Percentiles rank a stretch among this genome's conserved stretches.
phyloP scores from a whole-genome alignment of 1,140 invertebrate genomes.

The Diachasmimorpha longicaudata region DNA sequence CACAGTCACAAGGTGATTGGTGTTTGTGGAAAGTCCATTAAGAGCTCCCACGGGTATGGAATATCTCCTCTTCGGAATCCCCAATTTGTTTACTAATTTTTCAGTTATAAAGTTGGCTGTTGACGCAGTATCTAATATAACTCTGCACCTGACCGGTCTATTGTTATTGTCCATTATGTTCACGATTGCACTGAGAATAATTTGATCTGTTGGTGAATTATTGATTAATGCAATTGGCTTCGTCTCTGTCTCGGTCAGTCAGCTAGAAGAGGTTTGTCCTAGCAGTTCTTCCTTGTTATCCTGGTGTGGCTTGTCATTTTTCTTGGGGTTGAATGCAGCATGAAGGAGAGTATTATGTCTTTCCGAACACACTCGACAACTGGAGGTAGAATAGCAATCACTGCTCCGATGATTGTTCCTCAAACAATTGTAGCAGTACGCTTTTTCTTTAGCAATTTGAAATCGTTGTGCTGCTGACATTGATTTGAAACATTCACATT shows the following conservation, averaged over 20 bases:
- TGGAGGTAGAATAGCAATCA: neutral
- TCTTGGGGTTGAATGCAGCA: neutral
- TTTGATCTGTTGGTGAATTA: neutral
- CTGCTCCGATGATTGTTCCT: neutral
- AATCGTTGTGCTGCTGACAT: neutral
- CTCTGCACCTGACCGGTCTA: neutral
- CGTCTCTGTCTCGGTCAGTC: neutral
- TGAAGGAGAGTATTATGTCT: neutral
- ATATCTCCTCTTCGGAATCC: neutral
- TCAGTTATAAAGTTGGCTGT: slow-evolving; percentile 20
- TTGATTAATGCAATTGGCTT: neutral
- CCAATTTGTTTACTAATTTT: neutral
- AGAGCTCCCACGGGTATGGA: neutral
- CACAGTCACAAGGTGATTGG: neutral
- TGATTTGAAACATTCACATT: neutral
- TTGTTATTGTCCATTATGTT: neutral
- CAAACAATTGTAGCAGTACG: neutral
- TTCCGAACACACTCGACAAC: neutral
- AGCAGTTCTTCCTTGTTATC: too few relatives aligned
- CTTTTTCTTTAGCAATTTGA: neutral
- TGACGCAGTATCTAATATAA: slow-evolving; percentile 17
- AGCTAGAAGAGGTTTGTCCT: neutral
- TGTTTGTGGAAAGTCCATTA: neutral
- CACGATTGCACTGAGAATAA: neutral
- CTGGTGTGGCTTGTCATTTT: neutral